A percentile compares a stretch with the other conserved stretches of the same genome.
Conservation (phyloP, 1,140 invertebrate genomes). For the Leptestheria dahalacensis region DNA sequence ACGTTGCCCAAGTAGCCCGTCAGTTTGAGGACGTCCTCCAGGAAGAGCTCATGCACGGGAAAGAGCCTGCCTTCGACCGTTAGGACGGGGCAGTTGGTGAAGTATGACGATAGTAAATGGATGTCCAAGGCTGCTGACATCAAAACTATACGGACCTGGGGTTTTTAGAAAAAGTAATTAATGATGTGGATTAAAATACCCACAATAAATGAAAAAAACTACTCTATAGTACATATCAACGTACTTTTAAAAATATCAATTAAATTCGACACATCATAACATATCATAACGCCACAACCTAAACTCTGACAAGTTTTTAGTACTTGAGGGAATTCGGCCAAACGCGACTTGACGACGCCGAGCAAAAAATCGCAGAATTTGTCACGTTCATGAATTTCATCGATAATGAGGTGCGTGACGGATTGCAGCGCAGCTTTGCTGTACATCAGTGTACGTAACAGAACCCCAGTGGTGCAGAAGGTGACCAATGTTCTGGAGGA, state of each 20-base stretch:
- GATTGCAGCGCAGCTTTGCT: conserved; percentile 42
- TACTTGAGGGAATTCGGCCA: conserved; percentile 52
- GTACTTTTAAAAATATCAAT: too few species aligned
- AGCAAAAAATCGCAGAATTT: conserved; percentile 83
- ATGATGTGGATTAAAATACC: too few species aligned
- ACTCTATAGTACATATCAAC: too few species aligned
- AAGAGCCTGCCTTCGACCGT: conserved; percentile 61
- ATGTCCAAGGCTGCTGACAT: conserved; percentile 91
- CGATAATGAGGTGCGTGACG: conserved; percentile 74
- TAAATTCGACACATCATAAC: too few species aligned
- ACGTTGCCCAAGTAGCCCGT: conserved; percentile 6
- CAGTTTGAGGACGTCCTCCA: conserved; percentile 62
- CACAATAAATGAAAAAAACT: too few species aligned
- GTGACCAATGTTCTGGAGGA: conserved; percentile 66
- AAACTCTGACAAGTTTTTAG: too few species aligned
- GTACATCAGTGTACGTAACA: conserved; percentile 65
- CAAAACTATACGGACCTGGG: conserved; percentile 64
- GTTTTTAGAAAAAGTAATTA: too few species aligned
- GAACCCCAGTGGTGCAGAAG: conserved; percentile 82
- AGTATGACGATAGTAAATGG: conserved; percentile 63
- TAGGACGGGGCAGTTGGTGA: conserved; percentile 54
- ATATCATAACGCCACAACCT: too few species aligned
- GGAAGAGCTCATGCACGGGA: conserved; percentile 57
- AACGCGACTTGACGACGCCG: conserved; percentile 60
- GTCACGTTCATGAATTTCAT: conserved; percentile 91